Conservation (phyloP, 2,888 invertebrate genomes). For the Synergus laeviventris region DNA sequence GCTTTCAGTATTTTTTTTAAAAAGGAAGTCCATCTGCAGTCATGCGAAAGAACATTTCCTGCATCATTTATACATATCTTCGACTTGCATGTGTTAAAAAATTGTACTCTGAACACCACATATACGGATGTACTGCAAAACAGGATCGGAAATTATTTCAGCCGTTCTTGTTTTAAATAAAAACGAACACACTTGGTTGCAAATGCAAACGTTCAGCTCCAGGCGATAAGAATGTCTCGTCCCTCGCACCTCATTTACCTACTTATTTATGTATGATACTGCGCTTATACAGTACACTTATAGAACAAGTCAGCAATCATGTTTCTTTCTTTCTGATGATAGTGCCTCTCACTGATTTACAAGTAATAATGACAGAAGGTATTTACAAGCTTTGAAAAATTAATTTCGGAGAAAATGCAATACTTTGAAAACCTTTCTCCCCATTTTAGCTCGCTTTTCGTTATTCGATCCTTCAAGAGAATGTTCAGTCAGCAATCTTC, state of each 20-base stretch:
- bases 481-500: background rate
- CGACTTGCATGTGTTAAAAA: background rate
- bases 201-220: no score
- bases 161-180: slow-evolving; percentile 8
- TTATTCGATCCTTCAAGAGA: background rate
- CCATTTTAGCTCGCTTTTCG: background rate
- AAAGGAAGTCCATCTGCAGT: slow-evolving; percentile 21
- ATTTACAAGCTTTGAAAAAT: no score
- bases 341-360: background rate
- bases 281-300: no score
- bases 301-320: no score
- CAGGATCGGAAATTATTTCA: slow-evolving; percentile 22
- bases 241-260: no score
- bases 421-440: background rate
- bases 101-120: background rate
- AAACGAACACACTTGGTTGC: background rate
- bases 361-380: no score
- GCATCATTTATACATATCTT: background rate
- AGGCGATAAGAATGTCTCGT: no score
- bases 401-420: background rate
- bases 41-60: slow-evolving; percentile 23
- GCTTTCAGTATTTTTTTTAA: background rate
- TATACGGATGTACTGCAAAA: background rate
- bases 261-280: no score
- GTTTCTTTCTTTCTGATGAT: background rate